Evolutionary conservation across 1,140 invertebrate genomes (phyloP).

Genomic region (Drosophila tropicalis): DNA sequence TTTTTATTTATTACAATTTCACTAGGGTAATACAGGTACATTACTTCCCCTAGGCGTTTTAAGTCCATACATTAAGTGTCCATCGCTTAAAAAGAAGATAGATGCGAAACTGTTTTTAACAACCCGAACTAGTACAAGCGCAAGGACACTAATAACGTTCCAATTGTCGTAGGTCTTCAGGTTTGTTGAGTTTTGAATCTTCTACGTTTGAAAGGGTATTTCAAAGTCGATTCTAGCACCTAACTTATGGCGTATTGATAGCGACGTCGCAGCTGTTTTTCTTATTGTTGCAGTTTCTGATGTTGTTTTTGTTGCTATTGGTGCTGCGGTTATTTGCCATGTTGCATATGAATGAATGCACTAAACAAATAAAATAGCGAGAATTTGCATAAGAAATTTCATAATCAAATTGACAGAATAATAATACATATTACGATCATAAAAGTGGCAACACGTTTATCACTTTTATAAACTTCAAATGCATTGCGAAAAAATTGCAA

Average conservation of each 20-base stretch:
- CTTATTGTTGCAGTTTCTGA: slow-evolving; percentile 9
- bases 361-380: slow-evolving; percentile 27
- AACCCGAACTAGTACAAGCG: too few species aligned
- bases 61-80: too few species aligned
- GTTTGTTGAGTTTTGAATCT: not conserved
- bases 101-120: too few species aligned
- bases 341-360: slow-evolving; percentile 8
- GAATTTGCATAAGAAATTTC: slow-evolving; percentile 11
- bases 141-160: too few species aligned
- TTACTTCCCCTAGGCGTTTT: too few species aligned
- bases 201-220: not conserved
- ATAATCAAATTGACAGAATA: not conserved
- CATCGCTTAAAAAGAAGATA: too few species aligned
- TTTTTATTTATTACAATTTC: slow-evolving; percentile 15
- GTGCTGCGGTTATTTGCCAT: slow-evolving; percentile 19
- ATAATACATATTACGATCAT: not conserved
- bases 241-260: not conserved
- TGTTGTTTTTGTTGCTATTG: not conserved
- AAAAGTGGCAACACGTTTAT: slow-evolving; percentile 22
- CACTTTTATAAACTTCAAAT: slow-evolving; percentile 13
- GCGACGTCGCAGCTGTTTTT: not conserved
- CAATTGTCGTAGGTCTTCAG: too few species aligned
- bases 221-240: not conserved
- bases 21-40: not conserved
- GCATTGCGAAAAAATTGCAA: not conserved